These are phyloP conservation scores for Pelusios castaneus DNA, from an alignment of 2,113 vertebrate genomes.

Conservation along the genomic window DNA sequence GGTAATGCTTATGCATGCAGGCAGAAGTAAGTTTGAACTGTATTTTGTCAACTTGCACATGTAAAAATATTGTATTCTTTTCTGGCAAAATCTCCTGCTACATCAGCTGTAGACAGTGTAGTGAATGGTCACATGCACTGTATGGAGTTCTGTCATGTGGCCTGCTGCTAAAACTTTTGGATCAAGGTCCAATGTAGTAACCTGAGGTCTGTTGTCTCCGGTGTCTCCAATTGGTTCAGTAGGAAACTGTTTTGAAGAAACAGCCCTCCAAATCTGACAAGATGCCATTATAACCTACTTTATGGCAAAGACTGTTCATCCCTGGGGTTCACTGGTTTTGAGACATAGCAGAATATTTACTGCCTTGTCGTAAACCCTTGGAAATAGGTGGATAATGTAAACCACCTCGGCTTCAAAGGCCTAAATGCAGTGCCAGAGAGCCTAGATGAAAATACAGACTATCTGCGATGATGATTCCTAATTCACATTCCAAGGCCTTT, in stretches of 20 bases:
- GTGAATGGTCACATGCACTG: background rate
- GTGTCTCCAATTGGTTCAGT: background rate
- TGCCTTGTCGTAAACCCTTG: background rate
- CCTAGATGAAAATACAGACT: background rate
- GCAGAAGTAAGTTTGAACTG: background rate
- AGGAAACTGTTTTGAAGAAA: background rate
- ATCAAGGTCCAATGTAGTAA: background rate
- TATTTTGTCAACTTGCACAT: background rate
- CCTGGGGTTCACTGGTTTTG: background rate
- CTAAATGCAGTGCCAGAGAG: background rate
- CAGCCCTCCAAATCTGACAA: background rate
- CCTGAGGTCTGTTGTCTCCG: background rate
- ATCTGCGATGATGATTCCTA: background rate
- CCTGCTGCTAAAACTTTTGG: background rate
- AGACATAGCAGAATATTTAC: background rate
- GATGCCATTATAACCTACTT: background rate
- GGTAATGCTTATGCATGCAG: background rate
- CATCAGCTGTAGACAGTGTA: background rate
- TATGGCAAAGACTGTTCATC: background rate
- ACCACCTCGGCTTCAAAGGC: background rate
- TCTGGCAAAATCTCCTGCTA: background rate
- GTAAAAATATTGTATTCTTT: background rate
- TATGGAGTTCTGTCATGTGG: background rate
- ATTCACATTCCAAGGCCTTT: background rate
- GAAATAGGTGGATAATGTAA: background rate